A percentile compares a stretch with the other conserved stretches of the same genome.
Conservation (phyloP, 2,797 vertebrate species). For the Poeciliopsis gracilis region DNA sequence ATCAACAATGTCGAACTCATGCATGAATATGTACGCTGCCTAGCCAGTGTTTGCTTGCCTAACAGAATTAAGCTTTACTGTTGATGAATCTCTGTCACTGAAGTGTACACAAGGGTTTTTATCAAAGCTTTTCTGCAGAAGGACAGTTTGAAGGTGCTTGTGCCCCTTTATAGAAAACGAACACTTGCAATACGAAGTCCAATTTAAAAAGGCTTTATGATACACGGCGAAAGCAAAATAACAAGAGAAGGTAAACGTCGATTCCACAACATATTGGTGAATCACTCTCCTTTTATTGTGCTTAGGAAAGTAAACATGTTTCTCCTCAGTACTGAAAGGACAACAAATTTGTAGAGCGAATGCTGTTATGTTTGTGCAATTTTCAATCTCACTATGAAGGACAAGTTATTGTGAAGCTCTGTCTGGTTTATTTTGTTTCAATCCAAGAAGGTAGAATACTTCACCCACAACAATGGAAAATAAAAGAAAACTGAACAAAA, state of each 20-base stretch:
- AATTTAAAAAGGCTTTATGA: neutral
- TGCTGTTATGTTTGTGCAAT: neutral
- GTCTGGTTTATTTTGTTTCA: neutral
- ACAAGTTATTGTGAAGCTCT: neutral
- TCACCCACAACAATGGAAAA: neutral
- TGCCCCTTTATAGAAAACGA: slow-evolving; percentile 1
- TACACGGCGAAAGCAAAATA: neutral
- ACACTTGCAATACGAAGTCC: neutral
- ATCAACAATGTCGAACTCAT: slow-evolving; percentile 22
- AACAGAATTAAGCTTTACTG: slow-evolving; percentile 38
- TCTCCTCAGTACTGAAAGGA: neutral
- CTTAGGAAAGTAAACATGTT: slow-evolving; percentile 2
- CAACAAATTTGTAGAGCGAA: neutral
- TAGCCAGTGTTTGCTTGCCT: slow-evolving; percentile 24
- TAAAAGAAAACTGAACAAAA: neutral
- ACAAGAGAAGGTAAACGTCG: neutral
- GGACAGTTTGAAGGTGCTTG: neutral
- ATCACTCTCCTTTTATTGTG: slow-evolving; percentile 6
- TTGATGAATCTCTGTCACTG: slow-evolving; percentile 37
- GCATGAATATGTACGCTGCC: neutral
- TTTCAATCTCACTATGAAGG: slow-evolving; percentile 31
- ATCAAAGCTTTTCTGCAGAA: slow-evolving; percentile 5
- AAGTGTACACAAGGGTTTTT: slow-evolving; percentile 4
- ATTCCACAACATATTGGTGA: neutral
- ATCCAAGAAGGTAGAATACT: neutral